A percentile compares a stretch with the other conserved stretches of the same genome.
phyloP scores from a whole-genome alignment of 1,140 invertebrate genomes.

The Spodoptera frugiperda region DNA sequence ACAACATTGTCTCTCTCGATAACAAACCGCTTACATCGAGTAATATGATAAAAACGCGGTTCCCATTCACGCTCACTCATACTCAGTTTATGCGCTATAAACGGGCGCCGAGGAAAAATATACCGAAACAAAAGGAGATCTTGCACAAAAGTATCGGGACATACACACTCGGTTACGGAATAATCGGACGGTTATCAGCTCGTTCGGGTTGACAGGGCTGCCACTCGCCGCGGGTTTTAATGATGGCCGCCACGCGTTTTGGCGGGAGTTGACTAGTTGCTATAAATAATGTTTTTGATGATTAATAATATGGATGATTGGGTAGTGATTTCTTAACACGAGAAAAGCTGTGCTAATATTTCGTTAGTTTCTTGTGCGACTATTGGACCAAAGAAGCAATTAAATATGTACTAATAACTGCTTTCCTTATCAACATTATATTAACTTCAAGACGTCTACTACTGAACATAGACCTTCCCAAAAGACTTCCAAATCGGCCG shows the following conservation, averaged over 20 bases:
- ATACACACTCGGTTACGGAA: constrained; percentile 26
- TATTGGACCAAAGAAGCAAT: no score
- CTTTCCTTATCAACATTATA: no score
- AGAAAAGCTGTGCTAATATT: no score
- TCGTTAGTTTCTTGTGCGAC: no score
- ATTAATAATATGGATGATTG: no score
- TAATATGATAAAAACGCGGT: constrained; percentile 24
- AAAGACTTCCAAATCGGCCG: no score
- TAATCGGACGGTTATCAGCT: constrained; percentile 30
- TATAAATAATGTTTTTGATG: no score
- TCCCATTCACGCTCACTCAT: constrained; percentile 7
- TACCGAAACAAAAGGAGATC: constrained; percentile 9
- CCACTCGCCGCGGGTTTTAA: not conserved
- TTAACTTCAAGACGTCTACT: no score
- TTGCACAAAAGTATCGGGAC: constrained; percentile 14
- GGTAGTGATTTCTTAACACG: no score
- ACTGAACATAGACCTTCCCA: no score
- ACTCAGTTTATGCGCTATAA: constrained; percentile 27
- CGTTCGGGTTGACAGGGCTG: constrained; percentile 11
- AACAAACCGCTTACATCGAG: constrained; percentile 30
- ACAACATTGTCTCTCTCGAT: constrained; percentile 19
- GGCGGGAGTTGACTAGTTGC: not conserved
- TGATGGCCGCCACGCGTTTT: not conserved
- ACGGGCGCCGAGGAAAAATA: constrained; percentile 21
- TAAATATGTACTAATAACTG: no score